Conservation (phyloP, 2,797 vertebrate genomes). For the Sardinella longiceps region DNA sequence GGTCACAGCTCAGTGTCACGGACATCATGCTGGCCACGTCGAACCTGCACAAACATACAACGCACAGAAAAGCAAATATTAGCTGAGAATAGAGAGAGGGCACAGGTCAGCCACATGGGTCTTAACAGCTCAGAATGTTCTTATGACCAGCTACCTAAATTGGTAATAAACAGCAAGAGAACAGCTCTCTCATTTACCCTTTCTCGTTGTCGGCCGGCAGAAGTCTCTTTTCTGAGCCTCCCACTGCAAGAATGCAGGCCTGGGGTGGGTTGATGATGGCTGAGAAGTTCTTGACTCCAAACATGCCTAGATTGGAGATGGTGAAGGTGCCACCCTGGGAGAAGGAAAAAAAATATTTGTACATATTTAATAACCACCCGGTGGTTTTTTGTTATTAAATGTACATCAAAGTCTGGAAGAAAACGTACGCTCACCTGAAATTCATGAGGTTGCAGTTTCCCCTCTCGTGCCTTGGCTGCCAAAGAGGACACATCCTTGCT, state of each 20-base stretch:
- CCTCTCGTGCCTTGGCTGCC: conserved; percentile 88
- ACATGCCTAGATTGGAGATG: conserved; percentile 98
- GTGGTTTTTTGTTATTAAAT: too few species aligned
- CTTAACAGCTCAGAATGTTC: too few species aligned
- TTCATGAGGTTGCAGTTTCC: conserved; percentile 95
- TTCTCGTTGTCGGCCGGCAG: conserved; percentile 94
- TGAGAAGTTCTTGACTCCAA: conserved; percentile 96
- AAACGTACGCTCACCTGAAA: conserved; percentile 78
- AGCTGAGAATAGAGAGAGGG: too few species aligned
- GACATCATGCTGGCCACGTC: conserved; percentile 93
- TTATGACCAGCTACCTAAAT: too few species aligned
- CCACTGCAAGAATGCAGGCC: conserved; percentile 94
- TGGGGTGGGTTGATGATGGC: conserved; percentile 99
- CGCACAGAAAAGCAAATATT: not conserved
- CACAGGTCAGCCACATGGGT: too few species aligned
- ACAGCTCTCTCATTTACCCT: conserved; percentile 75
- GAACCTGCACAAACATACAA: conserved; percentile 75
- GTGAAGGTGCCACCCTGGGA: conserved; percentile 94
- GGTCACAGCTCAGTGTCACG: conserved; percentile 96
- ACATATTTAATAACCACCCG: not conserved
- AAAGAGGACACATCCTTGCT: conserved; percentile 84
- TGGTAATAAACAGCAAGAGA: not conserved
- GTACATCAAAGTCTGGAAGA: not conserved
- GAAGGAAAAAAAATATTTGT: not conserved
- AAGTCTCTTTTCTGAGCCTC: conserved; percentile 88